Base-by-base conservation (phyloP, 2,797 vertebrate species). In the Aulostomus chinensis region DNA sequence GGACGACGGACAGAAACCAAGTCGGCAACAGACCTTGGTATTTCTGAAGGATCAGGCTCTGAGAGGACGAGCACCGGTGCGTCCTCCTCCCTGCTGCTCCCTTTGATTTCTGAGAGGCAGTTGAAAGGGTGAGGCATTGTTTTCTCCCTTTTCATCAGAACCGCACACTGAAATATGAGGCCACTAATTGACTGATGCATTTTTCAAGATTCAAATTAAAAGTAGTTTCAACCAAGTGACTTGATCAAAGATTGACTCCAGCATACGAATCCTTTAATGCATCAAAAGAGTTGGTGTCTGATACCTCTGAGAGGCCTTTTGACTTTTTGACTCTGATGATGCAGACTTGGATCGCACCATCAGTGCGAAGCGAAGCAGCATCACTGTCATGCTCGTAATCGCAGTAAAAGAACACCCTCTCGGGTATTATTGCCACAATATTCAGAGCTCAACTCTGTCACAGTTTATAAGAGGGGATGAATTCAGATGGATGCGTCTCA, bases 381-480 rank as follows among this genome's bases (percentile, higher is more conserved):
- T 84, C 66, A 60, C 76, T 69, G 60, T 78, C 75, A 82, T 47
- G 73, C 68, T 61, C 43, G 49, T 73, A 81, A 82, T 84, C 29
- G 10, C 53, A 55, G 74, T 57, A 66, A 78, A 82, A 76, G 64
- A 75, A 78, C 65, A 63, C 51, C 79, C 78, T 79, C 68, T 70
- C 2, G 73, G 78, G 64, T 76, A 68, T 86, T 81, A 76, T 68
- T 73, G 56, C 75, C 52, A 66, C 70, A 77, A 71, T 80, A 78
- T 79, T 80, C 73, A 57, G 18, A 66, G 68, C 63, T 70, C 67
- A 58, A 58, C 45, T 68, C 60, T 66, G 76, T 76, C 80, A 72
- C 66, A 66, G 46, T 73, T 76, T 60, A 66, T 68, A 68, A 73
- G 73, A 51, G 29, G 40, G 74, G 72, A 72, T 73, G 70, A 66